These are phyloP conservation scores for Tyto alba DNA, from an alignment of 2,113 vertebrate genomes.

Conservation along the genomic window DNA sequence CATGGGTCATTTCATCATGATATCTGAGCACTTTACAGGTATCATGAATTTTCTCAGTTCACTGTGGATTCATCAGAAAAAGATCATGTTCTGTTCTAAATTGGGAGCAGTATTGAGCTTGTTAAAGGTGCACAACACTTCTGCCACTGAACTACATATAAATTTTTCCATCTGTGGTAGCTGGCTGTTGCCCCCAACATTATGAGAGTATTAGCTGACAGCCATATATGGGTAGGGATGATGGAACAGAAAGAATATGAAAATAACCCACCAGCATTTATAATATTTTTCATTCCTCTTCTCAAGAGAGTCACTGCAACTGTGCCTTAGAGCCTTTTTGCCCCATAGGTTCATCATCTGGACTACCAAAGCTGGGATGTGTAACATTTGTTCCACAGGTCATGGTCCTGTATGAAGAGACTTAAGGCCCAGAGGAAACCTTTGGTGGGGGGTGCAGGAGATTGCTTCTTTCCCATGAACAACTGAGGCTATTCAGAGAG, in stretches of 20 bases:
- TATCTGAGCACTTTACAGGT: not conserved
- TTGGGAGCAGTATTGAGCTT: not conserved
- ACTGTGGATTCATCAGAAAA: not conserved
- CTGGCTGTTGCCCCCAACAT: not conserved
- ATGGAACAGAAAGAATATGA: not conserved
- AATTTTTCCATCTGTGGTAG: not conserved
- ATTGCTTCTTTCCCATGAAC: not conserved
- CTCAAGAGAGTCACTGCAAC: not conserved
- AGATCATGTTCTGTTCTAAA: not conserved
- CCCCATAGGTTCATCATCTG: not conserved
- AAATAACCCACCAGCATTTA: not conserved
- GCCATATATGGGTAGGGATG: not conserved
- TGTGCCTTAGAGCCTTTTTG: not conserved
- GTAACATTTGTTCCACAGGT: not conserved
- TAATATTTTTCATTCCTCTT: not conserved
- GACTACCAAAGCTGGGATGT: not conserved
- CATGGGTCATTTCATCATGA: not conserved
- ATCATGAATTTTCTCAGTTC: not conserved
- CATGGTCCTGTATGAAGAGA: not conserved
- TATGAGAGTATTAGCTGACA: not conserved
- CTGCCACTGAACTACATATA: not conserved
- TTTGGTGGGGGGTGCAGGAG: not conserved
- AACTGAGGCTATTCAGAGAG: not conserved
- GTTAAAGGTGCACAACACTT: not conserved
- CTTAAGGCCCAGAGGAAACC: not conserved